Conservation (phyloP, 2,888 invertebrate species). For the Cacoxenus indagator region DNA sequence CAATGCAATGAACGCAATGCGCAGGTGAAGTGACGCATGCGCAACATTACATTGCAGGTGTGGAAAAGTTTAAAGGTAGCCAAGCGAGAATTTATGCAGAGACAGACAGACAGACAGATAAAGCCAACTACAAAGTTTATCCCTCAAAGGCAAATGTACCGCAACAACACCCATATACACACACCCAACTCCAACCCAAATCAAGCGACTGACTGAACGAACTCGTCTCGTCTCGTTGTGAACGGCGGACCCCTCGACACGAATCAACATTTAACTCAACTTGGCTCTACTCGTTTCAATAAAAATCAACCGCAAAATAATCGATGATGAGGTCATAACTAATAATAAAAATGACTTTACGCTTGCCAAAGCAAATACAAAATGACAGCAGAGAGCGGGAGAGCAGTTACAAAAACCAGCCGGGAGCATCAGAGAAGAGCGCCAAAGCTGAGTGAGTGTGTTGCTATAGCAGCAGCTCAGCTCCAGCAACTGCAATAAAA, state of each 20-base stretch:
- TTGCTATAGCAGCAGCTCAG: background rate
- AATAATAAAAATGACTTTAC: slow-evolving; percentile 70
- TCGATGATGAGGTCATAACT: slow-evolving; percentile 72
- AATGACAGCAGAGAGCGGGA: slow-evolving; percentile 29
- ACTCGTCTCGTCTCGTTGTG: background rate
- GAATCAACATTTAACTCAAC: background rate
- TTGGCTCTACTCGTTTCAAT: slow-evolving; percentile 51
- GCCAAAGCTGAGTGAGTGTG: no score
- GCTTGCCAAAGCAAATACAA: slow-evolving; percentile 30
- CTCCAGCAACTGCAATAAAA: background rate
- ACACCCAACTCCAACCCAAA: background rate
- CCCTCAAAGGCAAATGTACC: no score
- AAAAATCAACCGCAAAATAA: slow-evolving; percentile 67
- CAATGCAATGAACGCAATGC: background rate
- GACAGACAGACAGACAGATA: background rate
- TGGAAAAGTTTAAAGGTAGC: slow-evolving; percentile 7
- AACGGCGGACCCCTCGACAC: background rate
- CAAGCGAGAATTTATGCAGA: background rate
- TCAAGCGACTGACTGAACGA: background rate
- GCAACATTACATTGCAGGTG: background rate
- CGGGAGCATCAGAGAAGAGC: background rate
- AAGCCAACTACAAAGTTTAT: no score
- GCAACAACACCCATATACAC: no score
- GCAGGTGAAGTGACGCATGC: background rate
- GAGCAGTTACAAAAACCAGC: background rate